Conservation (phyloP, 2,888 invertebrate species). For the Diloba caeruleocephala region DNA sequence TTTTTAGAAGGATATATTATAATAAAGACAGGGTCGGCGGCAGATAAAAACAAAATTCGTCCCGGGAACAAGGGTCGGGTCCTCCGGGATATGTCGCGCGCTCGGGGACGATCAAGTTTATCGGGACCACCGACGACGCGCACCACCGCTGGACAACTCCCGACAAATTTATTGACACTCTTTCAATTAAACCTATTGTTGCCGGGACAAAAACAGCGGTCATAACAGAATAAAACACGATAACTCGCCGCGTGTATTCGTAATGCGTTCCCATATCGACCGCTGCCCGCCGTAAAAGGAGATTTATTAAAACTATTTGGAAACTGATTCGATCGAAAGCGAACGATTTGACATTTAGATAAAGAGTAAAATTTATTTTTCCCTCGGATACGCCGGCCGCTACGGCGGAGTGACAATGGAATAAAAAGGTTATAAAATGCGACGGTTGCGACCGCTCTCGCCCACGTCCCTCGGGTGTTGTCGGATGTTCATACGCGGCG, state of each 20-base stretch:
- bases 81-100: constrained; percentile 77
- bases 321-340: constrained; percentile 88
- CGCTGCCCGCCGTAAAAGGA: constrained; percentile 86
- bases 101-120: constrained; percentile 72
- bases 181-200: constrained; percentile 89
- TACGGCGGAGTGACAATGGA: constrained; percentile 86
- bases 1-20: constrained; percentile 78
- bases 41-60: constrained; percentile 83
- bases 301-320: constrained; percentile 89
- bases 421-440: constrained; percentile 89
- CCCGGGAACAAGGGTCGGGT: constrained; percentile 75
- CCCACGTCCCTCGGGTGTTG: constrained; percentile 84
- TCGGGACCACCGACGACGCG: constrained; percentile 85
- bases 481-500: constrained; percentile 72
- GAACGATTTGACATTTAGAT: constrained; percentile 89
- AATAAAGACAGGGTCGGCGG: constrained; percentile 80
- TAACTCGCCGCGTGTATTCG: constrained; percentile 84
- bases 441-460: constrained; percentile 79
- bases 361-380: constrained; percentile 88
- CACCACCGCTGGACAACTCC: constrained; percentile 66
- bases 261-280: constrained; percentile 81
- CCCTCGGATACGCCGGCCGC: constrained; percentile 79
- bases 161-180: constrained; percentile 89
- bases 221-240: constrained; percentile 87
- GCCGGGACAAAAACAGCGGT: constrained; percentile 78